Percentiles rank a stretch among this genome's conserved stretches.
phyloP scores from a whole-genome alignment of 37 sponge, comb jelly and placozoan species.

The Bolinopsis microptera region DNA sequence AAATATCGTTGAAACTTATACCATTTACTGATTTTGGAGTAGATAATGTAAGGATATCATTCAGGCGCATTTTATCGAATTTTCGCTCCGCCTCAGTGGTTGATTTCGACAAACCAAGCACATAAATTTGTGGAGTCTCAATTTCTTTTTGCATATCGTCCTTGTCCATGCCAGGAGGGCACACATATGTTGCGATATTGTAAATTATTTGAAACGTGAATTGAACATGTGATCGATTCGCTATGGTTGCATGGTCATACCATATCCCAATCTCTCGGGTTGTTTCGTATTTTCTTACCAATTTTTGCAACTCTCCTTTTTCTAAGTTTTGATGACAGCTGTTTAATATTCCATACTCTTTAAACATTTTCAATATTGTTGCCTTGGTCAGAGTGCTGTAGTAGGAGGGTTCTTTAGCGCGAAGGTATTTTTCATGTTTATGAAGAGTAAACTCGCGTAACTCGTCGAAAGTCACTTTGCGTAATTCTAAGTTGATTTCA shows the following conservation, averaged over 20 bases:
- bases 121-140: neutral
- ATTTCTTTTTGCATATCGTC: conserved; percentile 22
- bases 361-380: neutral
- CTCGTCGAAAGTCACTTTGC: conserved; percentile 7
- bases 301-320: neutral
- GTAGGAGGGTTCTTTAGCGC: neutral
- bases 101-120: neutral
- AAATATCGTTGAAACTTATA: neutral
- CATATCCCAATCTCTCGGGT: neutral
- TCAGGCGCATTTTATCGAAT: conserved; percentile 5
- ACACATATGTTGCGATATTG: neutral
- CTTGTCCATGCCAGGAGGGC: neutral
- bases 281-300: neutral
- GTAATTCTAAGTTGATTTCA: neutral
- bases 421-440: neutral
- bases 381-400: neutral
- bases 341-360: neutral
- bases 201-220: neutral
- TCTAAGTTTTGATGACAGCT: neutral
- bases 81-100: neutral
- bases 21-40: neutral
- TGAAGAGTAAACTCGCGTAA: neutral
- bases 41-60: neutral
- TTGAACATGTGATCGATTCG: neutral
- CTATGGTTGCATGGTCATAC: conserved; percentile 23